These are phyloP conservation scores for Spermophilus dauricus DNA, from an alignment of 2,113 vertebrate species.

Conservation along the genomic window DNA sequence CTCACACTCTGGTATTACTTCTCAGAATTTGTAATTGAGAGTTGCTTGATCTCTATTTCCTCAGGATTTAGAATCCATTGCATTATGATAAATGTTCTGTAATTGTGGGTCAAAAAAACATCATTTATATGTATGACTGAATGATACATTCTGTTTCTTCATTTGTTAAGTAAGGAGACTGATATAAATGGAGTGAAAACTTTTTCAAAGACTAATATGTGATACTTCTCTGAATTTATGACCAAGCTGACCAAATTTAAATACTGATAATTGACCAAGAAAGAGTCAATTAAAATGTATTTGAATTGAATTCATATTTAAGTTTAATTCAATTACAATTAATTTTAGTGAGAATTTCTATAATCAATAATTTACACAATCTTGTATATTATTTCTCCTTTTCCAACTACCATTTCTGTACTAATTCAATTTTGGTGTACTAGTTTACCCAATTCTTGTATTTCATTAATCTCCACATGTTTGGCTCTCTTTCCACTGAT, in stretches of 20 bases:
- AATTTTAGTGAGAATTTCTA: background rate
- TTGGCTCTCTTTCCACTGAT: background rate
- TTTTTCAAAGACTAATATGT: constrained; percentile 4
- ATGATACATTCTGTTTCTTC: background rate
- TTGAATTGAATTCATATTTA: constrained; percentile 52
- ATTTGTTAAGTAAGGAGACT: background rate
- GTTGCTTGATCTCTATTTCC: background rate
- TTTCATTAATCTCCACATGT: background rate
- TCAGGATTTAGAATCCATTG: background rate
- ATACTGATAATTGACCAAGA: background rate
- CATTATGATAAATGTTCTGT: background rate
- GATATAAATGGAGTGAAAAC: background rate
- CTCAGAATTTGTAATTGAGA: background rate
- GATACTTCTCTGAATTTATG: background rate
- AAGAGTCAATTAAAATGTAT: background rate
- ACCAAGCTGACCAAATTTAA: background rate
- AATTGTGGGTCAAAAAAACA: background rate
- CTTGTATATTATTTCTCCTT: background rate
- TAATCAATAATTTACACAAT: background rate
- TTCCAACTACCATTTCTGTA: background rate
- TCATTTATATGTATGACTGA: background rate
- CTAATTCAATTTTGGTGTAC: background rate
- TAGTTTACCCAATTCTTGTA: background rate
- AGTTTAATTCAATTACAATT: background rate
- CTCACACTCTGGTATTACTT: background rate